Percentiles rank a stretch among this genome's conserved stretches.
Evolutionary conservation across 1,140 invertebrate species (phyloP).

Genomic region (Centruroides sculpturatus): DNA sequence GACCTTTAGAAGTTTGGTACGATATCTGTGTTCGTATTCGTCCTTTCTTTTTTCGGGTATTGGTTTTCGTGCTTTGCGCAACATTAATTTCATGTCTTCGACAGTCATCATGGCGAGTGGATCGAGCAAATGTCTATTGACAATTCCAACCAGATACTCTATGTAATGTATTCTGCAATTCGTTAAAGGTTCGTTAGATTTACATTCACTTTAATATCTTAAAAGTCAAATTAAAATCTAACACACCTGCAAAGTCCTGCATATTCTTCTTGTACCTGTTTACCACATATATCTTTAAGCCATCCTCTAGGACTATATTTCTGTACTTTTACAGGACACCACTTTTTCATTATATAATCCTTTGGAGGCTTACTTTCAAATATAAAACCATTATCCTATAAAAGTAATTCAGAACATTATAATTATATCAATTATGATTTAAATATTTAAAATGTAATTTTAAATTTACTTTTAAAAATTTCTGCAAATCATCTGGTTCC

Average conservation of each 20-base stretch:
- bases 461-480: constrained; percentile 49
- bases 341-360: constrained; percentile 17
- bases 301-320: constrained; percentile 66
- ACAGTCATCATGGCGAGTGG: constrained; percentile 54
- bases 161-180: constrained; percentile 67
- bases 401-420: background rate
- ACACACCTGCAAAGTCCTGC: constrained; percentile 79
- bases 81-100: constrained; percentile 65
- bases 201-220: background rate
- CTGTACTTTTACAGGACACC: constrained; percentile 71
- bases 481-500: constrained; percentile 66
- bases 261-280: constrained; percentile 46
- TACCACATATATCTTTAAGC: constrained; percentile 66
- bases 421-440: too few species aligned
- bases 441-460: background rate
- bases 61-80: constrained; percentile 39
- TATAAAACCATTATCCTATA: constrained; percentile 50
- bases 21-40: background rate
- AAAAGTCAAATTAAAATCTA: constrained; percentile 2
- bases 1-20: too few species aligned
- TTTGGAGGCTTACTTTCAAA: constrained; percentile 42
- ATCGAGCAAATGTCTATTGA: constrained; percentile 53
- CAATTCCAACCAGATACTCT: constrained; percentile 66
- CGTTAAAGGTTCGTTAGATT: too few species aligned
- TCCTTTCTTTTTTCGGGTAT: constrained; percentile 11